These are phyloP conservation scores for Eupleurogrammus muticus DNA, from an alignment of 2,797 vertebrate genomes.

Conservation along the genomic window DNA sequence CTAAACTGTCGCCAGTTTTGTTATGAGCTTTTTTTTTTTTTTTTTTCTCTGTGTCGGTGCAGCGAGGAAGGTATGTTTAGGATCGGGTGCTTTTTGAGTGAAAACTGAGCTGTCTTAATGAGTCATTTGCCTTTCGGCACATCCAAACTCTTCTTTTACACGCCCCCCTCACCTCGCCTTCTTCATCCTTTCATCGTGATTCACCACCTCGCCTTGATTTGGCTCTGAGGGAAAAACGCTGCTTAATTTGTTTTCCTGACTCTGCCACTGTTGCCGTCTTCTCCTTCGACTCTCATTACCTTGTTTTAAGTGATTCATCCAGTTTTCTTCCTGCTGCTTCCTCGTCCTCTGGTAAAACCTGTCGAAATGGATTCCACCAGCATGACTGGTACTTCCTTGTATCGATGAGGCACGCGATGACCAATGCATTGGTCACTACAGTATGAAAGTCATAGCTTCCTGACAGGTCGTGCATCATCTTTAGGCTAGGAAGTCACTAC, in stretches of 20 bases:
- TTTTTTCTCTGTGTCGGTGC: constrained; percentile 20
- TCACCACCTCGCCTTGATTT: constrained; percentile 40
- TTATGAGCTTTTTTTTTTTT: constrained; percentile 17
- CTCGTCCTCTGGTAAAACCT: constrained; percentile 28
- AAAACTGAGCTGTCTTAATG: constrained; percentile 56
- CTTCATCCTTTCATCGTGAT: constrained; percentile 38
- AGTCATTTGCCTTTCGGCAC: constrained; percentile 51
- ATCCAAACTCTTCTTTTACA: constrained; percentile 46
- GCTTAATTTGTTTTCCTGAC: constrained; percentile 56
- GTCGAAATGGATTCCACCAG: constrained; percentile 41
- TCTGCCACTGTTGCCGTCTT: constrained; percentile 17
- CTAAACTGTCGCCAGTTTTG: constrained; percentile 11
- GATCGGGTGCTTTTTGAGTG: constrained; percentile 11
- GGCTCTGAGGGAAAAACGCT: not conserved
- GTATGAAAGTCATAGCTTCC: constrained; percentile 26
- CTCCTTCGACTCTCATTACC: constrained; percentile 22
- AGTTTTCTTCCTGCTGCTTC: constrained; percentile 37
- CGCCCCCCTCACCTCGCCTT: constrained; percentile 18
- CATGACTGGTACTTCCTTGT: constrained; percentile 55
- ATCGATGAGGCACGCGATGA: constrained; percentile 54
- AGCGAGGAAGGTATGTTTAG: constrained; percentile 17
- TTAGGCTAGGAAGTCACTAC: constrained; percentile 8
- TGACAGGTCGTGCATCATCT: constrained; percentile 8
- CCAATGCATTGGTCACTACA: not conserved
- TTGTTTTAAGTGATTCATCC: constrained; percentile 62